Evolutionary conservation across 1,140 invertebrate species (phyloP).

Genomic region (Acromyrmex echinatior): DNA sequence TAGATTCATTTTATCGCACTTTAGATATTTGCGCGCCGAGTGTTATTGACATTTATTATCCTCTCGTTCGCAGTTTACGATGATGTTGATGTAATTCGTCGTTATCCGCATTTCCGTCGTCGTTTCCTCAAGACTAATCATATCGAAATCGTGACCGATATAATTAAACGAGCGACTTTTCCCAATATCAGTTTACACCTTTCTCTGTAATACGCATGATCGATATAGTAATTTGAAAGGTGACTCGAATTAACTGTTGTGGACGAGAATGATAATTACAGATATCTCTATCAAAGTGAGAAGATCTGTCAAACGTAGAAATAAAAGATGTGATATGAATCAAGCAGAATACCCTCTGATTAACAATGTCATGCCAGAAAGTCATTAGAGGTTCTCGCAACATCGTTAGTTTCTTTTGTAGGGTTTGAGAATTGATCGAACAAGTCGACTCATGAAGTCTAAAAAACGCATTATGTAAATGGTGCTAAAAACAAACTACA

Average conservation of each 20-base stretch:
- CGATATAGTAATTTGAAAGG: conserved; percentile 52
- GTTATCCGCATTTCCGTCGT: not conserved
- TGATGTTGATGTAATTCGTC: conserved; percentile 6
- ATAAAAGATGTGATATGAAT: conserved; percentile 8
- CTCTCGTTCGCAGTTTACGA: conserved; percentile 18
- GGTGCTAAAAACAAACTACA: not conserved
- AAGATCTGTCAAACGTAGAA: conserved; percentile 2
- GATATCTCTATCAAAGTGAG: conserved; percentile 14
- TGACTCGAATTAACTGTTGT: conserved; percentile 12
- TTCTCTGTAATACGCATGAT: conserved; percentile 39
- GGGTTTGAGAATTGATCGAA: conserved; percentile 18
- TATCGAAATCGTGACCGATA: conserved; percentile 14
- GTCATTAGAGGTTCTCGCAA: conserved; percentile 13
- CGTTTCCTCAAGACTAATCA: not conserved
- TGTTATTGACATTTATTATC: conserved; percentile 29
- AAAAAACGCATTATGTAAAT: conserved; percentile 23
- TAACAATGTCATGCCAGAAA: conserved; percentile 7
- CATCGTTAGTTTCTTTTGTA: conserved; percentile 24
- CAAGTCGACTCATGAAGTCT: not conserved
- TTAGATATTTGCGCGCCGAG: not conserved
- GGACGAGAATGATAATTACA: conserved; percentile 37
- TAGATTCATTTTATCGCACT: conserved; percentile 12
- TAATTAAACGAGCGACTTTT: conserved; percentile 34
- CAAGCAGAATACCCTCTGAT: conserved; percentile 32
- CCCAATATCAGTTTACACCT: conserved; percentile 15